Percentiles rank a stretch among this genome's conserved stretches.
Conservation (phyloP, 2,888 invertebrate species). For the Amphimallon solstitiale region DNA sequence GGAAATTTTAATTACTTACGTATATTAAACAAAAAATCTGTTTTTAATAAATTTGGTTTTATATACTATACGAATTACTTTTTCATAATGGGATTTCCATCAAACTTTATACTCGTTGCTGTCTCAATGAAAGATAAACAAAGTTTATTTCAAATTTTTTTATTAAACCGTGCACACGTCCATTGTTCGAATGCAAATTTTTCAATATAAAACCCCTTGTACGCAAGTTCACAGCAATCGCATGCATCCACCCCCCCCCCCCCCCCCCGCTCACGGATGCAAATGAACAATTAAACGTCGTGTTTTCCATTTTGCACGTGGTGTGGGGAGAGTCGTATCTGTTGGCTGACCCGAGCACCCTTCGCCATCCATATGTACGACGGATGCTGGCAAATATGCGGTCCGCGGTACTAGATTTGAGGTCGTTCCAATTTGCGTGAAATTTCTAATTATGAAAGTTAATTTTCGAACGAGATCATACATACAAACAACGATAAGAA, state of each 20-base stretch:
- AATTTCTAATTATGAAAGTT: too few species aligned
- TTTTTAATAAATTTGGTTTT: too few species aligned
- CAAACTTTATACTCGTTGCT: neutral
- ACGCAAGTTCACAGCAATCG: neutral
- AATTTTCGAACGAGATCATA: too few species aligned
- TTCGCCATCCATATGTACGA: too few species aligned
- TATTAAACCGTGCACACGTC: neutral
- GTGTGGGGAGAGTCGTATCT: neutral
- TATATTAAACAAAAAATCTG: too few species aligned
- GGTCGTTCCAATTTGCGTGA: neutral
- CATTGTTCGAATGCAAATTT: slow-evolving; percentile 33
- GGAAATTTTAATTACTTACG: too few species aligned
- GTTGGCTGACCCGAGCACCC: neutral
- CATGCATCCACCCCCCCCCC: slow-evolving; percentile 12
- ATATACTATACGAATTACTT: neutral
- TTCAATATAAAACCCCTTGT: slow-evolving; percentile 9
- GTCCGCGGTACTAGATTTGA: neutral
- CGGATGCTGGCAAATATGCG: neutral
- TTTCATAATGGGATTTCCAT: neutral
- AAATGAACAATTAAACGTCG: slow-evolving; percentile 32
- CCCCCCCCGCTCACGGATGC: slow-evolving; percentile 17
- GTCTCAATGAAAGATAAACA: neutral
- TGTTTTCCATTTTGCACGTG: neutral
- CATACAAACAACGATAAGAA: too few species aligned
- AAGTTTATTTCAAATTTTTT: neutral